A percentile compares a stretch with the other conserved stretches of the same genome.
phyloP scores from a whole-genome alignment of 2,888 invertebrate genomes.

The Synergus gifuensis region DNA sequence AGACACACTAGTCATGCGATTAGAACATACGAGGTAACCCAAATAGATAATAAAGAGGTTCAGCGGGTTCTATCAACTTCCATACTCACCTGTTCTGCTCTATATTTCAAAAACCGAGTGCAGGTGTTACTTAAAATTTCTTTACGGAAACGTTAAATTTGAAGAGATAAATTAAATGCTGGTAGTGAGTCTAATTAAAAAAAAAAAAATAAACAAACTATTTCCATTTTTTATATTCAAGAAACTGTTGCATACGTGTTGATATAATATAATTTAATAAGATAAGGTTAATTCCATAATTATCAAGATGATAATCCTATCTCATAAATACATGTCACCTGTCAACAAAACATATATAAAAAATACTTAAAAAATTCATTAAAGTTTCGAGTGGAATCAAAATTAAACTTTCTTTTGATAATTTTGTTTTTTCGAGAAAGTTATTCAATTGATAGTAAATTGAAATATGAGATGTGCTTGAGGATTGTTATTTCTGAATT shows the following conservation, averaged over 20 bases:
- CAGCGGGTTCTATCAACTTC: slow-evolving; percentile 41
- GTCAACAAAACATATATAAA: too few species aligned
- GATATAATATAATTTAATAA: too few species aligned
- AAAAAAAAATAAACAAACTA: too few species aligned
- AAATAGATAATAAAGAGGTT: slow-evolving; percentile 41
- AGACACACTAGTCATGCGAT: slow-evolving; percentile 31
- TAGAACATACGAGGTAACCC: slow-evolving; percentile 39
- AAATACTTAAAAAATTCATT: too few species aligned
- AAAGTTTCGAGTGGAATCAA: too few species aligned
- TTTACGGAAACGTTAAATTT: background rate
- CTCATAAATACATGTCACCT: too few species aligned
- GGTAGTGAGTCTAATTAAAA: background rate
- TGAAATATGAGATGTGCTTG: background rate
- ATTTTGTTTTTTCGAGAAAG: background rate
- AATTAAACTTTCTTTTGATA: background rate
- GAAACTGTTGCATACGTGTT: too few species aligned
- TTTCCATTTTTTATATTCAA: too few species aligned
- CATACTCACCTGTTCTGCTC: slow-evolving; percentile 21
- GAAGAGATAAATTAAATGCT: background rate
- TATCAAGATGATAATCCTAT: too few species aligned
- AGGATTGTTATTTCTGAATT: background rate
- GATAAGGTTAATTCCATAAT: too few species aligned
- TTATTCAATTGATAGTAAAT: background rate
- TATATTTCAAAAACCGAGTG: slow-evolving; percentile 2
- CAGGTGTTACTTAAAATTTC: slow-evolving; percentile 23